Evolutionary conservation across 2,888 invertebrate genomes (phyloP), one percentile per base, ranked within the genome.

Genomic region (Meliscaeva auricollis): DNA sequence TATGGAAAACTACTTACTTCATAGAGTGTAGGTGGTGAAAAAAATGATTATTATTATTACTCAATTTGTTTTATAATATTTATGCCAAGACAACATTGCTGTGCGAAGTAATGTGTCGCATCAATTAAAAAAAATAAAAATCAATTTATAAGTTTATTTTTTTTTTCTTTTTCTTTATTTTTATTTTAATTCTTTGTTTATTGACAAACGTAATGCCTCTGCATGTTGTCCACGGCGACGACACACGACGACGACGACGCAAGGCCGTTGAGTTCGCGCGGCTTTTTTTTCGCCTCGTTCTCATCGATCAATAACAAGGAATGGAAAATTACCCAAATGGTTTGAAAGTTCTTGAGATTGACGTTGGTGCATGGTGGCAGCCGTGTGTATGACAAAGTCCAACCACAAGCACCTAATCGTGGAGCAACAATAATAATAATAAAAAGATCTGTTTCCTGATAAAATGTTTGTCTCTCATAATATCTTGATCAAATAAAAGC

Each of bases 101-200:
- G 17, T 38, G 13, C 11, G 20, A 22, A 15, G 60, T 60, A 22
- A 32, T n/a, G 17, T 64, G 48, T 17, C 46, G 54, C 56, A 74
- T 74, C 50, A 68, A 79, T 64, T 44, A 73, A 66, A 38, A 48
- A 72, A 64, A 32, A 44, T 32, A 38, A 74, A 66, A 11, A 52
- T 48, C 69, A 72, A 78, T 69, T 78, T 62, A 62, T n/a, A n/a
- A n/a, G n/a, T n/a, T n/a, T n/a, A n/a, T n/a, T n/a, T n/a, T n/a
- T n/a, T n/a, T n/a, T n/a, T n/a, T n/a, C n/a, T n/a, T n/a, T n/a
- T n/a, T n/a, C n/a, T n/a, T n/a, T n/a, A n/a, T n/a, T n/a, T 77
- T 62, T 69, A n/a, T 52, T 66, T 46, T 38, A 70, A 77, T 48
- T 66, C 32, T 41, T 79, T 73, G 32, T 79, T 66, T 79, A 79